Conservation (phyloP, 2,888 invertebrate genomes). For the Keiferia lycopersicella region DNA sequence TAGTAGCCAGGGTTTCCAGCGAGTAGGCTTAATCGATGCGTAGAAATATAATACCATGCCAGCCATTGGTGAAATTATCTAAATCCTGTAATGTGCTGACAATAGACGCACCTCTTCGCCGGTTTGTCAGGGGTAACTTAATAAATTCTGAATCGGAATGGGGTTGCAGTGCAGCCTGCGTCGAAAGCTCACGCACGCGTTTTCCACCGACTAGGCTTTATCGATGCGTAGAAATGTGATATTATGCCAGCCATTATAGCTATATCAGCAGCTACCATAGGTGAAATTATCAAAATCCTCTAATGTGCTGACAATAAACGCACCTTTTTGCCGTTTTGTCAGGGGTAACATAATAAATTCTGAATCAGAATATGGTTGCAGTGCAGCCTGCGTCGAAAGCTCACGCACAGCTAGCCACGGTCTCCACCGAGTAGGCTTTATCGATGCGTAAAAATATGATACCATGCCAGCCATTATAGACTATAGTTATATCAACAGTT, state of each 20-base stretch:
- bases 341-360: too few species aligned
- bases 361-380: background rate
- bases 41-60: background rate
- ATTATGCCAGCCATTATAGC: background rate
- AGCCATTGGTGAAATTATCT: conserved; percentile 7
- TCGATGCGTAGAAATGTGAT: conserved; percentile 1
- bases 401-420: background rate
- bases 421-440: conserved; percentile 3
- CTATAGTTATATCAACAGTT: conserved; percentile 7
- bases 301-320: too few species aligned
- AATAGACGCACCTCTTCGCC: too few species aligned
- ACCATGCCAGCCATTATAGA: background rate
- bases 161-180: background rate
- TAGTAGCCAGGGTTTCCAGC: background rate
- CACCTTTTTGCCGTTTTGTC: too few species aligned
- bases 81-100: too few species aligned
- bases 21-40: conserved; percentile 3
- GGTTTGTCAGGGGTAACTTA: too few species aligned
- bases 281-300: conserved; percentile 18
- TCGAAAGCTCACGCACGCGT: background rate
- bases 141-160: background rate
- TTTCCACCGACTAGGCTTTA: background rate
- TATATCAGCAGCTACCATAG: background rate
- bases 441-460: conserved; percentile 7
- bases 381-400: background rate